Evolutionary conservation across 2,888 invertebrate species (phyloP), one percentile per base, ranked within the genome.

Genomic region (Lycia hirtaria): DNA sequence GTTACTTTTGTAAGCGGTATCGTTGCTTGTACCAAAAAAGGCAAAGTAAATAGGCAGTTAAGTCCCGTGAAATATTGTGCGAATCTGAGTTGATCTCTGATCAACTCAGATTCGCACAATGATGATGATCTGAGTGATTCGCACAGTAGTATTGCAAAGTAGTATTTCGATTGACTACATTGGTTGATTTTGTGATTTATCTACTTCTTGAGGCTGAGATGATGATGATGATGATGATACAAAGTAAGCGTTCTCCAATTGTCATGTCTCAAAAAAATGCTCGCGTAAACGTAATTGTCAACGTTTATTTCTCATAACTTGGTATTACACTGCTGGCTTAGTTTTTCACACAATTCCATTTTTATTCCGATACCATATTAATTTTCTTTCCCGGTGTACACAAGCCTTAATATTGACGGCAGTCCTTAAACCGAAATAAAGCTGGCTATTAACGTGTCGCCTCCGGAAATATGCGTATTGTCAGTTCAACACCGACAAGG

Each of bases 11-110:
- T 30, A 47, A 35, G 30, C 51, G 54, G 17, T 10, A 12, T 68
- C 67, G 65, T 73, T 71, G 75, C 75, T 77, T 75, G n/a, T 67
- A 68, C 76, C 74, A 62, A 80, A 81, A 78, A 80, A 76, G 78
- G 77, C 64, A 60, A 70, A 64, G 69, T 49, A 76, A 80, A 76
- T 79, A 76, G 69, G 73, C 72, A 71, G 68, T 76, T 73, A 79
- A 78, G 66, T 69, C 64, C 68, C 67, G 70, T 76, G 77, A 80
- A 78, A 78, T 78, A 78, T 77, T 77, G 76, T 74, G 77, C 70
- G 73, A 79, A 76, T 72, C 68, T 44, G 72, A 43, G 57, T 10
- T 12, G 20, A 7, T 33, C 37, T 41, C 74, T n/a, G n/a, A n/a
- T n/a, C n/a, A n/a, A n/a, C n/a, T n/a, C n/a, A n/a, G n/a, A n/a